Percentiles rank a stretch among this genome's conserved stretches.
These are phyloP conservation scores for Rhizoglyphus robini DNA, from an alignment of 1,140 invertebrate species.

Conservation along the genomic window DNA sequence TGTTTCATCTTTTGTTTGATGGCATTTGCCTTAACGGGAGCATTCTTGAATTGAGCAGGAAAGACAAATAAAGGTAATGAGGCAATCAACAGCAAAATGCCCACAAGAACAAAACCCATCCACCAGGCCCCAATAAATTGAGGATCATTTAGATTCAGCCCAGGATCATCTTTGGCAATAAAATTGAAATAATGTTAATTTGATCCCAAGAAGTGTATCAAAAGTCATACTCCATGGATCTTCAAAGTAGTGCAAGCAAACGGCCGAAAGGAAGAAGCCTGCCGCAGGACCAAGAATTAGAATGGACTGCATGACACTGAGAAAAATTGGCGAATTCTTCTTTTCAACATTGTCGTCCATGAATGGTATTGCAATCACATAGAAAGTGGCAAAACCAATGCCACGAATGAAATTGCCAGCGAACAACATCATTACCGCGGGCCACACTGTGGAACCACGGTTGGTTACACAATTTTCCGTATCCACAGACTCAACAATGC, in stretches of 20 bases:
- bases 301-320: constrained; percentile 35
- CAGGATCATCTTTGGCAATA: constrained; percentile 21
- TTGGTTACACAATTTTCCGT: not conserved
- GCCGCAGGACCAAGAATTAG: constrained; percentile 26
- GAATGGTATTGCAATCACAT: constrained; percentile 28
- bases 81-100: constrained; percentile 23
- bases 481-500: not conserved
- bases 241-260: constrained; percentile 25
- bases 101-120: constrained; percentile 36
- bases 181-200: too few species aligned
- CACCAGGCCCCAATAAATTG: constrained; percentile 40
- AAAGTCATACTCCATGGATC: constrained; percentile 23
- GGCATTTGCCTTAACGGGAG: constrained; percentile 30
- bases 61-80: constrained; percentile 27
- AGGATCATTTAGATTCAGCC: constrained; percentile 28
- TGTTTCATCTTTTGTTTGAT: not conserved
- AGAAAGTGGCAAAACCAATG: constrained; percentile 24
- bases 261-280: constrained; percentile 26
- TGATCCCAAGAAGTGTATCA: too few species aligned
- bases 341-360: constrained; percentile 32
- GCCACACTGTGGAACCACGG: not conserved
- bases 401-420: constrained; percentile 22
- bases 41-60: constrained; percentile 20
- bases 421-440: constrained; percentile 18
- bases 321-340: constrained; percentile 27